Conservation (phyloP, 2,888 invertebrate species). For the Polietes domitor region DNA sequence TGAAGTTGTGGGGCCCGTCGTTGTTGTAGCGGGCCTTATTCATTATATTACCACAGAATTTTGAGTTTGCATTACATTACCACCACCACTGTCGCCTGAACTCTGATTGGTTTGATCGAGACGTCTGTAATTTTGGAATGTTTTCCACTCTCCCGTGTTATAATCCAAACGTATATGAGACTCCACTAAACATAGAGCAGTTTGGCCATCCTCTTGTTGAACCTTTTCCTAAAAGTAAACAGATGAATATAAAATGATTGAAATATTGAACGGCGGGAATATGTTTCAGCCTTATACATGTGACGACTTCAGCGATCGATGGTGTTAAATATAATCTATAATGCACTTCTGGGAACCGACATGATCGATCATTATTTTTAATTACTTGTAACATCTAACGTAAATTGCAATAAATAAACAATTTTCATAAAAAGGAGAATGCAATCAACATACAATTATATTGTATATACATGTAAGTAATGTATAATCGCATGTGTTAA, state of each 20-base stretch:
- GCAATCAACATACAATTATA: no score
- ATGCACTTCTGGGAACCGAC: no score
- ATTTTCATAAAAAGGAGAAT: no score
- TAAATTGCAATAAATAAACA: no score
- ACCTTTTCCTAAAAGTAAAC: slow-evolving; percentile 86
- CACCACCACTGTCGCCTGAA: slow-evolving; percentile 67
- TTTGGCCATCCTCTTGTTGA: slow-evolving; percentile 91
- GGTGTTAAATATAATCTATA: no score
- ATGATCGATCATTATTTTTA: no score
- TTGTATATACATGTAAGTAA: no score
- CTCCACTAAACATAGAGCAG: slow-evolving; percentile 84
- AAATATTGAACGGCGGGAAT: no score
- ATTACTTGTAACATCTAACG: no score
- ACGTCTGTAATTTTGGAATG: slow-evolving; percentile 93
- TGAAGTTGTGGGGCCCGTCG: slow-evolving; percentile 65
- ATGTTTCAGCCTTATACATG: no score
- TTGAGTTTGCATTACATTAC: slow-evolving; percentile 73
- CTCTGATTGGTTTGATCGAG: slow-evolving; percentile 82
- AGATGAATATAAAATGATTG: slow-evolving; percentile 17
- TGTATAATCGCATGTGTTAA: no score
- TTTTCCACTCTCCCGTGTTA: slow-evolving; percentile 98
- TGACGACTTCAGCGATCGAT: no score
- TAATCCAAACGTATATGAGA: slow-evolving; percentile 99
- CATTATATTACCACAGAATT: slow-evolving; percentile 77
- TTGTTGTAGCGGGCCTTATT: slow-evolving; percentile 65